Evolutionary conservation across 1,140 invertebrate species (phyloP).

Genomic region (Bradynema listronoti): DNA sequence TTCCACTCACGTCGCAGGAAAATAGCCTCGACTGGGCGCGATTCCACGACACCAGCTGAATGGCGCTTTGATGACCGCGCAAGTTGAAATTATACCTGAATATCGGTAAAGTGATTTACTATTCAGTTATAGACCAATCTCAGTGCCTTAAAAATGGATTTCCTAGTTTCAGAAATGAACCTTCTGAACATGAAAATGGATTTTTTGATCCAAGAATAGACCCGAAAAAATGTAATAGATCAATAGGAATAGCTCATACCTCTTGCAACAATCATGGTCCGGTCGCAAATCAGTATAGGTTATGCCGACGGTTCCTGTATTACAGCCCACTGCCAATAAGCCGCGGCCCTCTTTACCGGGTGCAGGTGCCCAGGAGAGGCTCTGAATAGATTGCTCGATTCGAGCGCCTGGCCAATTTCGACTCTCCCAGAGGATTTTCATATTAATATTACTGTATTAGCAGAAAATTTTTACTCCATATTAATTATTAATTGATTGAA

Average conservation of each 20-base stretch:
- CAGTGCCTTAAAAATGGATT: no score
- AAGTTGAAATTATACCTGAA: conserved; percentile 93
- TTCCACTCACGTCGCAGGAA: conserved; percentile 90
- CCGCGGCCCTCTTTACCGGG: conserved; percentile 19
- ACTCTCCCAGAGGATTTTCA: conserved; percentile 53
- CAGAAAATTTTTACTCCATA: no score
- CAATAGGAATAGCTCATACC: conserved; percentile 2
- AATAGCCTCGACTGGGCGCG: conserved; percentile 95
- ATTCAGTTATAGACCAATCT: no score
- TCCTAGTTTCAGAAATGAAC: no score
- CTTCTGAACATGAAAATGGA: no score
- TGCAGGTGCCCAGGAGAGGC: conserved; percentile 40
- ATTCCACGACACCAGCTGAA: conserved; percentile 91
- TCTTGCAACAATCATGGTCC: conserved; percentile 22
- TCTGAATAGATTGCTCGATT: conserved; percentile 48
- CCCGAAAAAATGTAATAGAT: no score
- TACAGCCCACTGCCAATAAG: conserved; percentile 39
- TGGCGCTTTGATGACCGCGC: conserved; percentile 87
- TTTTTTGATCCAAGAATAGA: no score
- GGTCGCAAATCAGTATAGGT: conserved; percentile 40
- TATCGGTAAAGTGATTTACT: no score
- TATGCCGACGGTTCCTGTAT: conserved; percentile 44
- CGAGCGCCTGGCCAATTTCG: conserved; percentile 40
- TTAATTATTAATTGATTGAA: no score
- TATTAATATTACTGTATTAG: no score